A percentile compares a stretch with the other conserved stretches of the same genome.
These are phyloP conservation scores for Nyctibius bracteatus DNA, from an alignment of 2,113 vertebrate species.

Conservation along the genomic window DNA sequence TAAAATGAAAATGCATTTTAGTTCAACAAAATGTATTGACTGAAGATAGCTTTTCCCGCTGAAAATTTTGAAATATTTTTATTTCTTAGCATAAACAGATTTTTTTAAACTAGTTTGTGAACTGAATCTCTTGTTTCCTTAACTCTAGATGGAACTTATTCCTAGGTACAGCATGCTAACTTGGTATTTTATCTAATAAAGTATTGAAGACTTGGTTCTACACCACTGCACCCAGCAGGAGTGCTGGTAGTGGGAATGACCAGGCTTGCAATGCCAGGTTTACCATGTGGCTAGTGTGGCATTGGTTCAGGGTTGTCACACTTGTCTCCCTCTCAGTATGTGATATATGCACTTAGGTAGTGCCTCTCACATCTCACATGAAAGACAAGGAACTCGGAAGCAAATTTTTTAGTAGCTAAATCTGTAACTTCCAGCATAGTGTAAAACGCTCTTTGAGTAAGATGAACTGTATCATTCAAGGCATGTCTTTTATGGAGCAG, in stretches of 20 bases:
- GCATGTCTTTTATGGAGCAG: not conserved
- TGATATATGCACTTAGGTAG: not conserved
- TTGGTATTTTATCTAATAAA: not conserved
- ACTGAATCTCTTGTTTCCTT: not conserved
- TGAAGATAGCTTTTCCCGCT: not conserved
- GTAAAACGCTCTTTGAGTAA: not conserved
- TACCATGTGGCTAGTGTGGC: not conserved
- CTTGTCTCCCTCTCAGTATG: not conserved
- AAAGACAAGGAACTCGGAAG: not conserved
- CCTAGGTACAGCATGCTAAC: not conserved
- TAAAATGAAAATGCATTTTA: not conserved
- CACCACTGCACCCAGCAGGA: not conserved
- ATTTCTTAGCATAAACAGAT: not conserved
- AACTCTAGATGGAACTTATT: not conserved
- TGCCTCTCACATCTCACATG: not conserved
- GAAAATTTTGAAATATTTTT: not conserved
- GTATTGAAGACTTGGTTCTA: not conserved
- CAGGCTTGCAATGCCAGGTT: not conserved
- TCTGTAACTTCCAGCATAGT: not conserved
- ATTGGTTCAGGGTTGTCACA: not conserved
- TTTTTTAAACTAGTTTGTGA: not conserved
- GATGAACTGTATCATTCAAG: not conserved
- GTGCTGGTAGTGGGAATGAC: not conserved
- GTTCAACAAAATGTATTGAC: not conserved
- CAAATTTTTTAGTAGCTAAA: not conserved